Conservation (phyloP, 2,888 invertebrate species). For the Aphodius granarius region DNA sequence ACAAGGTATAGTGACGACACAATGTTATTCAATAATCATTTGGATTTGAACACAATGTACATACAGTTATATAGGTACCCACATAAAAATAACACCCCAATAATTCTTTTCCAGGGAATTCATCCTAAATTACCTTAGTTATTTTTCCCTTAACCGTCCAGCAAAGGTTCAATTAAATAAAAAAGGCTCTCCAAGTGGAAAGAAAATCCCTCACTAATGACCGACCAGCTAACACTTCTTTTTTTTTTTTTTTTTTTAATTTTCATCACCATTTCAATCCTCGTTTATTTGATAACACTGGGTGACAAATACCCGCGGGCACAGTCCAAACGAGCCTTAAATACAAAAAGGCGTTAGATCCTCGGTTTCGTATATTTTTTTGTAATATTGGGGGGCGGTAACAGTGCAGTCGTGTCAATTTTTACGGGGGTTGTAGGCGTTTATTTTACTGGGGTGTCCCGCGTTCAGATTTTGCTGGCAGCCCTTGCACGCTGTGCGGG, state of each 20-base stretch:
- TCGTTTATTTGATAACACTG: not conserved
- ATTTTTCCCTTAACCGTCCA: not conserved
- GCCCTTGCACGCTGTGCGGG: slow-evolving; percentile 46
- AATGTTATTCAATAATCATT: no score
- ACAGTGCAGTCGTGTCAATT: not conserved
- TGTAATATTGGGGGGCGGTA: not conserved
- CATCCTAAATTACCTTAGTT: not conserved
- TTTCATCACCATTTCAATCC: not conserved
- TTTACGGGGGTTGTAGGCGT: not conserved
- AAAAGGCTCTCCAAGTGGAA: not conserved
- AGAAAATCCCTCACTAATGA: not conserved
- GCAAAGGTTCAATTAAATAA: not conserved
- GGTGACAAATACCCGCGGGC: not conserved
- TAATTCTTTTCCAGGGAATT: not conserved
- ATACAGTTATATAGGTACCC: not conserved
- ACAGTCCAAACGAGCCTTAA: not conserved
- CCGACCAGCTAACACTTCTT: not conserved
- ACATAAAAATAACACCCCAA: not conserved
- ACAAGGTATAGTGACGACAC: no score
- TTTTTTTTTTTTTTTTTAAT: not conserved
- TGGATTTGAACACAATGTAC: no score
- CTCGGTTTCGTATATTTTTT: not conserved
- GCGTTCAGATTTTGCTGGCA: slow-evolving; percentile 43
- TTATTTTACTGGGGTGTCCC: slow-evolving; percentile 9
- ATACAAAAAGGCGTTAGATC: not conserved